phyloP scores from a whole-genome alignment of 37 sponge, comb jelly and placozoan genomes.

The Aphrocallistes beatrix region DNA sequence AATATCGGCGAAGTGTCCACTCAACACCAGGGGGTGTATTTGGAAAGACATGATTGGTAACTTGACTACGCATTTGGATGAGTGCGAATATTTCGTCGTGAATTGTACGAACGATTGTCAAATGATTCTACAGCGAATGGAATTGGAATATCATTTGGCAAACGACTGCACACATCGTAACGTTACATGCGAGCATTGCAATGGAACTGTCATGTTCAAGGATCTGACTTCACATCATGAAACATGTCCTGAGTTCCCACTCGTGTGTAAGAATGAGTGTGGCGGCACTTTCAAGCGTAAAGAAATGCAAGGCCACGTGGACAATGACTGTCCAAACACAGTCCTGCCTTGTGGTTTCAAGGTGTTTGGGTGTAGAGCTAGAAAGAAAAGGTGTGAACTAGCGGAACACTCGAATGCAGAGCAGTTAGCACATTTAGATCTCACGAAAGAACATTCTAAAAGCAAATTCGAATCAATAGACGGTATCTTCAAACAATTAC shows the following conservation, averaged over 20 bases:
- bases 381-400: neutral
- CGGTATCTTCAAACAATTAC: neutral
- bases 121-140: constrained; percentile 6
- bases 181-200: neutral
- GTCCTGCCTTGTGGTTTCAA: neutral
- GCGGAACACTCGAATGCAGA: neutral
- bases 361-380: neutral
- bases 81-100: constrained; percentile 7
- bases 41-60: neutral
- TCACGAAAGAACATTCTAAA: neutral
- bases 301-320: neutral
- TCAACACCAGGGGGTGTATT: neutral
- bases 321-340: neutral
- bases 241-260: neutral
- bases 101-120: neutral
- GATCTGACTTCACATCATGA: neutral
- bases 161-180: neutral
- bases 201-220: neutral
- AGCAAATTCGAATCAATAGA: neutral
- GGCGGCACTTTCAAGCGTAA: neutral
- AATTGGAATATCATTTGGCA: neutral
- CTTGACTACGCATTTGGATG: neutral
- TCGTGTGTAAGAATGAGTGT: neutral
- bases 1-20: neutral
- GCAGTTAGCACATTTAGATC: neutral